phyloP scores from a whole-genome alignment of 2,113 vertebrate species.

The Sinocyclocheilus anophthalmus region DNA sequence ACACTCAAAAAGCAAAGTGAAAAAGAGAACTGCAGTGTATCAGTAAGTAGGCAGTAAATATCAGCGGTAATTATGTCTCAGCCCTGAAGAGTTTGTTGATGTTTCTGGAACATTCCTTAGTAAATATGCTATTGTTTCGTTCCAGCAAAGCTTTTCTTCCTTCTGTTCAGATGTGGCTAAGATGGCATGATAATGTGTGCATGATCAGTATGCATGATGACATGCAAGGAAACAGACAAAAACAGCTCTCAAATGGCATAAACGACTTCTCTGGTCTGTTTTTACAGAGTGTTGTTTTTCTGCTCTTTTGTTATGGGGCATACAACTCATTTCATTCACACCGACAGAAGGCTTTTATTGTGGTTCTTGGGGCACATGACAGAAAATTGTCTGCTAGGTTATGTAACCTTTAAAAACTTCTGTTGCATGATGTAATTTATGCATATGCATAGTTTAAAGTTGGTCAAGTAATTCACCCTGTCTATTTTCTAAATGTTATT shows the following conservation, averaged over 20 bases:
- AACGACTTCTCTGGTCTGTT: slow-evolving; percentile 17
- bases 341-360: slow-evolving; percentile 11
- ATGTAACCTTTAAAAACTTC: neutral
- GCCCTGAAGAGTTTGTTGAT: slow-evolving; percentile 8
- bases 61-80: neutral
- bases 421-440: neutral
- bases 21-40: neutral
- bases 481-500: neutral
- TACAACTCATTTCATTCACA: neutral
- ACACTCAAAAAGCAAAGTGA: neutral
- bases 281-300: slow-evolving; percentile 16
- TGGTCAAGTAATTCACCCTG: neutral
- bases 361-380: neutral
- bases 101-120: slow-evolving; percentile 28
- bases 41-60: neutral
- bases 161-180: slow-evolving; percentile 18
- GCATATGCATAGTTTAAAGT: neutral
- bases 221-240: slow-evolving; percentile 1
- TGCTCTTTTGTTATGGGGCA: neutral
- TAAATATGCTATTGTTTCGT: slow-evolving; percentile 15
- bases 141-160: slow-evolving; percentile 3
- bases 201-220: slow-evolving; percentile 25
- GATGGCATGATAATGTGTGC: neutral
- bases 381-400: neutral
- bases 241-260: neutral